phyloP scores from a whole-genome alignment of 2,888 invertebrate species.

The Bugulina stolonifera region DNA sequence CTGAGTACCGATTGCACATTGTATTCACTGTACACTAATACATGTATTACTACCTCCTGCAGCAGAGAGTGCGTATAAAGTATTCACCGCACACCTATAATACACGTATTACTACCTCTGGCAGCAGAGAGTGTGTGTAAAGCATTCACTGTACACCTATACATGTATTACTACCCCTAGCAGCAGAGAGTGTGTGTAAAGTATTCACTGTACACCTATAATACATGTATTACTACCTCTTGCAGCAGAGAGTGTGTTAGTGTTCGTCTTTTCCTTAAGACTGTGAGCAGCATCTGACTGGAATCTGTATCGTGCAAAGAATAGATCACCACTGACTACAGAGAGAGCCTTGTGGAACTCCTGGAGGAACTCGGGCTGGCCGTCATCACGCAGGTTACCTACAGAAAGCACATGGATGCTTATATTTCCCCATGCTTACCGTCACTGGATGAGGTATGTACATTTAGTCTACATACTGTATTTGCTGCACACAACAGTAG shows the following conservation, averaged over 20 bases:
- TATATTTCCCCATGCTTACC: no score
- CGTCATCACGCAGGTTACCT: conserved; percentile 47
- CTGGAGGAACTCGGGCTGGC: conserved; percentile 41
- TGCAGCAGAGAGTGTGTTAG: conserved; percentile 14
- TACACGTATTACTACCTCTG: no score
- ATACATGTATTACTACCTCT: conserved; percentile 25
- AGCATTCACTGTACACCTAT: no score
- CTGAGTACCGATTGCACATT: background rate
- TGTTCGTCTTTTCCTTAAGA: conserved; percentile 31
- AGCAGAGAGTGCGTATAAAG: background rate
- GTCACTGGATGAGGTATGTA: no score
- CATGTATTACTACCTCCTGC: conserved; percentile 23
- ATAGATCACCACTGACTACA: conserved; percentile 48
- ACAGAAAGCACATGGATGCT: no score
- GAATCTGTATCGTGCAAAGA: conserved; percentile 44
- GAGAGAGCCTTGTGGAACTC: conserved; percentile 47
- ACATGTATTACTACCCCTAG: conserved; percentile 21
- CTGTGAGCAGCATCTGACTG: conserved; percentile 33
- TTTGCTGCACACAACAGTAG: no score
- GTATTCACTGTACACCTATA: no score
- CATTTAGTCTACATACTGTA: no score
- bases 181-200: background rate
- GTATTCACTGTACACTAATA: no score
- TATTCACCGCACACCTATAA: background rate
- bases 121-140: no score